Percentiles rank a stretch among this genome's conserved stretches.
phyloP scores from a whole-genome alignment of 2,888 invertebrate genomes.

The Odontothrips loti region DNA sequence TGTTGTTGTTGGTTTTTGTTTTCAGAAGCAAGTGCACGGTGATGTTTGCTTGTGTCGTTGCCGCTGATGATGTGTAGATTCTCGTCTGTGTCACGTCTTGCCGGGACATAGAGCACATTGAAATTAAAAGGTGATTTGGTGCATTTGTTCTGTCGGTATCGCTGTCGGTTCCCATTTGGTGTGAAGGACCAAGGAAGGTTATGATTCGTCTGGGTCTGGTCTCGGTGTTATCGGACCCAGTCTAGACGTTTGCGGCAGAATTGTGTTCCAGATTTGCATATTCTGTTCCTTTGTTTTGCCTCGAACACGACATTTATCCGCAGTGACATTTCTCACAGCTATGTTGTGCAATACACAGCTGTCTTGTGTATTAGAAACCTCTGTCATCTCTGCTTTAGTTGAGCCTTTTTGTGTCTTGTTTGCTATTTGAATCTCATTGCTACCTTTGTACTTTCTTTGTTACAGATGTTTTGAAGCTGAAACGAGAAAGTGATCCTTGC shows the following conservation, averaged over 20 bases:
- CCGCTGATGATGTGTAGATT: not conserved
- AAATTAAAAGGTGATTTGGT: not conserved
- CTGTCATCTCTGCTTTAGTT: too few relatives aligned
- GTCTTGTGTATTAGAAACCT: too few relatives aligned
- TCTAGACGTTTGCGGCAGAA: too few relatives aligned
- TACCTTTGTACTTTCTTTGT: not conserved
- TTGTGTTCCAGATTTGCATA: too few relatives aligned
- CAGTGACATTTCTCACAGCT: too few relatives aligned
- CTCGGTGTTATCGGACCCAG: too few relatives aligned
- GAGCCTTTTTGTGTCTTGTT: too few relatives aligned
- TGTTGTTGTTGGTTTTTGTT: not conserved
- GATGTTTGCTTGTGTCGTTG: not conserved
- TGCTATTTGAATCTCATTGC: too few relatives aligned
- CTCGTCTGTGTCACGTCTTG: not conserved
- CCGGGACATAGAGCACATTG: not conserved
- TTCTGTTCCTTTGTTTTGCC: too few relatives aligned
- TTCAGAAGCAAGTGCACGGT: not conserved
- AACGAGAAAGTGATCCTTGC: not conserved
- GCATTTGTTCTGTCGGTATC: not conserved
- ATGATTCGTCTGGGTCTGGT: not conserved
- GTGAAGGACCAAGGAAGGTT: not conserved
- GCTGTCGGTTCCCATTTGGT: not conserved
- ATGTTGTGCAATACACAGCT: too few relatives aligned
- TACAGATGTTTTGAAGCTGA: not conserved
- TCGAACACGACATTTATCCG: too few relatives aligned